These are phyloP conservation scores for Mechanitis messenoides DNA, from an alignment of 2,888 invertebrate species.

Conservation along the genomic window DNA sequence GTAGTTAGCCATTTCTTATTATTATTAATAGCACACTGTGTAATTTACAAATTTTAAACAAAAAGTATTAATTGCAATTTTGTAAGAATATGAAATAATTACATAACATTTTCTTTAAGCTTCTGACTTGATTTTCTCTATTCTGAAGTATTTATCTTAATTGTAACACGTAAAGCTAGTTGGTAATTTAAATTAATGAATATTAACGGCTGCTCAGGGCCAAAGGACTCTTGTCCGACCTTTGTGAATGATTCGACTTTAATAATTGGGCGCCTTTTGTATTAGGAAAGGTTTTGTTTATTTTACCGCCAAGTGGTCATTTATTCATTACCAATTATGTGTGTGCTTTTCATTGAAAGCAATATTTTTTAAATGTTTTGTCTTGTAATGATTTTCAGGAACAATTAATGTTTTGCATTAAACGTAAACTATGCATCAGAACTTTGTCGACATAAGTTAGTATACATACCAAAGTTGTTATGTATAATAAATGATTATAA, in stretches of 20 bases:
- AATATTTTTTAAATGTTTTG: background rate
- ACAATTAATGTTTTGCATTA: no score
- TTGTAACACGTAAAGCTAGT: conserved; percentile 15
- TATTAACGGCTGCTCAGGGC: conserved; percentile 20
- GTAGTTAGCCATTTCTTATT: no score
- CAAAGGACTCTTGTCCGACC: conserved; percentile 23
- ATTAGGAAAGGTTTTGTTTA: conserved; percentile 14
- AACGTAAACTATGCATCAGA: no score
- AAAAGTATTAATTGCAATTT: no score
- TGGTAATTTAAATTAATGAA: conserved; percentile 30
- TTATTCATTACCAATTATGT: conserved; percentile 16
- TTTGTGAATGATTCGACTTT: conserved; percentile 30
- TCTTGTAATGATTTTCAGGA: no score
- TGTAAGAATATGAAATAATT: no score
- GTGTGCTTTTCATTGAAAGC: conserved; percentile 2
- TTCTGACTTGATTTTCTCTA: background rate
- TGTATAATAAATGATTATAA: no score
- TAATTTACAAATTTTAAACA: no score
- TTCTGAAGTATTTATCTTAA: conserved; percentile 2
- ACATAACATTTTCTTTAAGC: no score
- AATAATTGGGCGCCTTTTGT: conserved; percentile 30
- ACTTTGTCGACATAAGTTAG: no score
- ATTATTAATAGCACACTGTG: no score
- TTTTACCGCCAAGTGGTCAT: conserved; percentile 17
- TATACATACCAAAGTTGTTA: no score